Evolutionary conservation across 2,797 vertebrate species (phyloP), one percentile per base, ranked within the genome.

Genomic region (Lates japonicus): DNA sequence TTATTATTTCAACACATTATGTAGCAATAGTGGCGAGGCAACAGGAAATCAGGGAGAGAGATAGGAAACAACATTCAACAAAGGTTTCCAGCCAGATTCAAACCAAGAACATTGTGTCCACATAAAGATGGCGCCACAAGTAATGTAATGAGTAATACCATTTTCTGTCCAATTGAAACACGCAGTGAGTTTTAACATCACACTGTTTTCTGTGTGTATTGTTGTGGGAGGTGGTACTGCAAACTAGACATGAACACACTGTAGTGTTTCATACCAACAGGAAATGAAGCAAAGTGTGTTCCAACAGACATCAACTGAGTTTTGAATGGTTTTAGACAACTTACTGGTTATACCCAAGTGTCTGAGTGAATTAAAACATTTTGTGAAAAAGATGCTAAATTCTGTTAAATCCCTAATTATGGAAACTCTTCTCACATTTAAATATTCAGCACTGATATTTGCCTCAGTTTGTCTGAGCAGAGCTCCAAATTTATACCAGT

Each of bases 401-500:
- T 52, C 31, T 62, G 5, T 17, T 54, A 31, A 20, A 66, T 29
- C 29, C 7, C 22, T 58, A 49, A 41, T 31, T 42, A 49, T 33
- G n/a, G 25, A 66, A 41, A 48, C 55, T 44, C 29, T 42, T 35
- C 17, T 69, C 13, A 31, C 35, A 59, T 31, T 83, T 5, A 66
- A 67, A 57, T 60, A 39, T 54, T 71, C 37, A 42, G 46, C 42
- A 59, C 14, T 48, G 37, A 84, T 39, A 70, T 22, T 22, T 11
- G 39, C 13, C 44, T 74, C 10, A 46, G 25, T 54, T 58, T 76
- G 35, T 29, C 60, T 12, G 20, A 31, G 12, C 11, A 80, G 52
- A 69, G 33, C 69, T 70, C 48, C 3, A 70, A n/a, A 46, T 83
- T 37, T 46, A 20, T 74, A 51, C 59, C 17, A 63, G 55, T 73